These are phyloP conservation scores for Ceriagrion tenellum DNA, from an alignment of 2,888 invertebrate genomes.

Conservation along the genomic window DNA sequence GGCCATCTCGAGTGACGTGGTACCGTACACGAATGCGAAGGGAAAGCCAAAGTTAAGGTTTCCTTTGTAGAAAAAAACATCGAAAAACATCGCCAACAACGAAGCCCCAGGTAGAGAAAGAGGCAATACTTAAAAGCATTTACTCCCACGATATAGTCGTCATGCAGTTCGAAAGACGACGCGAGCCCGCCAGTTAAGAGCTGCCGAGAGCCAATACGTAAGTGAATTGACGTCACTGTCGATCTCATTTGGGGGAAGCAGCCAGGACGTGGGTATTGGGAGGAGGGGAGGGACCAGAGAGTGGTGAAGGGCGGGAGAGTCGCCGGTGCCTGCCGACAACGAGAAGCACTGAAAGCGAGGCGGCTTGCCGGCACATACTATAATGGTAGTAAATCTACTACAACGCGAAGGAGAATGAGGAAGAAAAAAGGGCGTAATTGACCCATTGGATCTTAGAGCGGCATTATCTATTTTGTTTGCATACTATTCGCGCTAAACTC, in stretches of 20 bases:
- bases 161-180: constrained; percentile 6
- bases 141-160: neutral
- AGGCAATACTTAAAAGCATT: constrained; percentile 9
- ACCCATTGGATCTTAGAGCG: too few species aligned
- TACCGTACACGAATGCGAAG: neutral
- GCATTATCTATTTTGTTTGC: too few species aligned
- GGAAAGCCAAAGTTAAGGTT: neutral
- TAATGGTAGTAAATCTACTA: neutral
- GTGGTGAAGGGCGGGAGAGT: neutral
- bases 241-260: neutral
- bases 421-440: too few species aligned
- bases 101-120: neutral
- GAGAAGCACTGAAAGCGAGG: neutral
- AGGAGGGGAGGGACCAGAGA: neutral
- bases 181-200: neutral
- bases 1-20: neutral
- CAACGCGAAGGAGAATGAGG: too few species aligned
- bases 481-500: too few species aligned
- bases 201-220: neutral
- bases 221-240: constrained; percentile 57
- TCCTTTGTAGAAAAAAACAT: neutral
- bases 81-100: neutral
- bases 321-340: neutral
- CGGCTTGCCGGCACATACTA: neutral
- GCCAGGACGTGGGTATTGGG: neutral